Evolutionary conservation across 2,113 vertebrate species (phyloP).

Genomic region (Protobothrops mucrosquamatus): DNA sequence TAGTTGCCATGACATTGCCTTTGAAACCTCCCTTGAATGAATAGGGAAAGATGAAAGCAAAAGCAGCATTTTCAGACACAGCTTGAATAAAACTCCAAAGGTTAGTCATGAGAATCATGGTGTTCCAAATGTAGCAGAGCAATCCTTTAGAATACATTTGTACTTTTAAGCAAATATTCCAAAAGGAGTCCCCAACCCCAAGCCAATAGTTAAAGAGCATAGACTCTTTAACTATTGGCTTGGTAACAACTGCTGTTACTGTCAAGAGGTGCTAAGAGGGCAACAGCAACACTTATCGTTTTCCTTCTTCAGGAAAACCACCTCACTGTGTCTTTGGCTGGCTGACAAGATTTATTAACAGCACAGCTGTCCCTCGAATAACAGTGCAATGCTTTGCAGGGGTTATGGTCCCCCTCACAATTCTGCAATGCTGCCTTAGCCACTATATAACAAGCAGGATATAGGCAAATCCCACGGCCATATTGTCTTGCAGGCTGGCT

Average conservation of each 20-base stretch:
- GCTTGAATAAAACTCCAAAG: neutral
- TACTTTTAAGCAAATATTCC: neutral
- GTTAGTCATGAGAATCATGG: neutral
- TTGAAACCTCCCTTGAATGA: neutral
- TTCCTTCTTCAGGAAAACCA: constrained; percentile 47
- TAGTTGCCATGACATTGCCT: neutral
- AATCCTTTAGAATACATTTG: constrained; percentile 24
- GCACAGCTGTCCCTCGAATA: constrained; percentile 25
- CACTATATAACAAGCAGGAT: fast-evolving
- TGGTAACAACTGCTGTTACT: constrained; percentile 58
- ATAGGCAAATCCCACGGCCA: constrained; percentile 1
- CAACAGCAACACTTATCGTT: constrained; percentile 49
- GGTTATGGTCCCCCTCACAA: constrained; percentile 18
- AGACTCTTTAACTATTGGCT: constrained; percentile 53
- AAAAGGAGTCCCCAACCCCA: neutral
- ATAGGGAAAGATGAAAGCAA: neutral
- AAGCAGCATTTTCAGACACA: neutral
- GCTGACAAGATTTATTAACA: constrained; percentile 42
- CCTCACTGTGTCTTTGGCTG: constrained; percentile 22
- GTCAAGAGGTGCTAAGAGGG: constrained; percentile 50
- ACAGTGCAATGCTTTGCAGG: fast-evolving
- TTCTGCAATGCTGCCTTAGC: neutral
- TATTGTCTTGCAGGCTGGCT: neutral
- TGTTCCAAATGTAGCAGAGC: neutral
- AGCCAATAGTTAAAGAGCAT: neutral